These are phyloP conservation scores for zebrafish (Danio rerio) DNA, from an alignment of 2,113 vertebrate genomes.

Conservation along the genomic window GRCz12tu NC_133193.1:51651001-51651500, in stretches of 20 bases:
- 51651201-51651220: slow-evolving; percentile 25
- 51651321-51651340: slow-evolving; percentile 41
- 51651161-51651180: background rate
- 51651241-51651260: slow-evolving; percentile 22
- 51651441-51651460: background rate
- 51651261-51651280: slow-evolving; percentile 27
- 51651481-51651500: background rate
- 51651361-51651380: slow-evolving; percentile 35
- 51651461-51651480: slow-evolving; percentile 12
- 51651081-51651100: background rate
- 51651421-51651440: background rate
- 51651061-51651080: no score
- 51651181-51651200: slow-evolving; percentile 14
- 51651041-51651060: no score
- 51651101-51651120: background rate
- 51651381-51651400: slow-evolving; percentile 31
- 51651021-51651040: no score
- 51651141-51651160: background rate
- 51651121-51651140: background rate
- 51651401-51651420: slow-evolving; percentile 38
- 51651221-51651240: slow-evolving; percentile 19
- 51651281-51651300: slow-evolving; percentile 12
- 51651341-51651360: slow-evolving; percentile 38
- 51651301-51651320: slow-evolving; percentile 24
- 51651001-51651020: no score